These are phyloP conservation scores for Dicerorhinus sumatrensis DNA, from an alignment of 2,113 vertebrate genomes.

Conservation along the genomic window DNA sequence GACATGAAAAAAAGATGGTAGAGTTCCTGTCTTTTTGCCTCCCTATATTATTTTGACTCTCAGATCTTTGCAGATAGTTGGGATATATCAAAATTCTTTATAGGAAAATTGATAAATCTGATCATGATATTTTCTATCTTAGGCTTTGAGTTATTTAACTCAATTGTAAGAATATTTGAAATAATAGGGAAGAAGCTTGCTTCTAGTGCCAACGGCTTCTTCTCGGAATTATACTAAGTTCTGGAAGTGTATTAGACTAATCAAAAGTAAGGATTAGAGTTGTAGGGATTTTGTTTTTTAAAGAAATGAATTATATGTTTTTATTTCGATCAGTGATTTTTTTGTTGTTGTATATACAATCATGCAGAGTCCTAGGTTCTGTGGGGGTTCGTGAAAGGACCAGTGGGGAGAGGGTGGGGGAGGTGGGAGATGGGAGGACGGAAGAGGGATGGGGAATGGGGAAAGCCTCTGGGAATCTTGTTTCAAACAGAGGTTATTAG, in stretches of 20 bases:
- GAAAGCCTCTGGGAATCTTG: not conserved
- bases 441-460: too few species aligned
- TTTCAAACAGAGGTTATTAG: not conserved
- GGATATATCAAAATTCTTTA: not conserved
- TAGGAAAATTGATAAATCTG: not conserved
- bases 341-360: not conserved
- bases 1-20: not conserved
- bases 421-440: not conserved
- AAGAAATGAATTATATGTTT: conserved; percentile 4
- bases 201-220: not conserved
- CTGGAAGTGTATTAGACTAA: not conserved
- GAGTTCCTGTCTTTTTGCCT: not conserved
- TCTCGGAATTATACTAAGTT: not conserved
- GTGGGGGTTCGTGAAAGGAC: not conserved
- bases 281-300: not conserved
- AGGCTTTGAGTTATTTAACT: conserved; percentile 15
- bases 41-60: not conserved
- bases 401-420: too few species aligned
- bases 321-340: conserved; percentile 12
- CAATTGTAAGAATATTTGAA: conserved; percentile 10
- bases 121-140: not conserved
- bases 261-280: not conserved
- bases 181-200: not conserved
- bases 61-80: conserved; percentile 42
- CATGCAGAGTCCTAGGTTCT: not conserved